Evolutionary conservation across 1,140 invertebrate genomes (phyloP).

Genomic region (Steinernema feltiae): DNA sequence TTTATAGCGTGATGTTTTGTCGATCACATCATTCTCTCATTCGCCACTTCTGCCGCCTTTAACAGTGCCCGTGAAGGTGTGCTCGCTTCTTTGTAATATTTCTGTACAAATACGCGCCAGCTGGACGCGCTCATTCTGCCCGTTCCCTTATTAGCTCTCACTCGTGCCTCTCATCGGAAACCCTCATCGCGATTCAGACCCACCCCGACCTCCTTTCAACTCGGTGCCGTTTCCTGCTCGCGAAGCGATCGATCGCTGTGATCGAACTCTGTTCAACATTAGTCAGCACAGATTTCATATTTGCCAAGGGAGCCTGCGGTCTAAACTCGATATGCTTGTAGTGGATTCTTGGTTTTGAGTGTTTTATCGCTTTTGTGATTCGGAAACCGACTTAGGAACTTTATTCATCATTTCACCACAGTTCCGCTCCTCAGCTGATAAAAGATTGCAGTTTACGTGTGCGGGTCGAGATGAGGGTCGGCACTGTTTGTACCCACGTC

Average conservation of each 20-base stretch:
- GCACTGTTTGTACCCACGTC: neutral
- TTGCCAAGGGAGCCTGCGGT: neutral
- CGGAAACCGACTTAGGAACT: too few species aligned
- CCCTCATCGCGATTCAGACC: neutral
- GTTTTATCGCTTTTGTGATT: too few species aligned
- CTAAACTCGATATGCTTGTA: too few species aligned
- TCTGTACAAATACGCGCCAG: constrained; percentile 4
- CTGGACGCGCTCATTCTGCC: neutral
- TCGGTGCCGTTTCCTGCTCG: neutral
- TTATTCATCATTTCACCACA: too few species aligned
- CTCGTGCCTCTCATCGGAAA: neutral
- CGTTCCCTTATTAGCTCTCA: neutral
- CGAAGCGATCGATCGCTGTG: neutral
- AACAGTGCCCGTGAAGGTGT: constrained; percentile 1
- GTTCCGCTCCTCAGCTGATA: too few species aligned
- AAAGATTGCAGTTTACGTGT: too few species aligned
- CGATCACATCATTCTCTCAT: constrained; percentile 4
- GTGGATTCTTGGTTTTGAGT: too few species aligned
- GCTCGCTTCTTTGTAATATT: neutral
- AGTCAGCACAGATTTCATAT: neutral
- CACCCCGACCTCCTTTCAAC: neutral
- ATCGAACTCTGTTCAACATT: neutral
- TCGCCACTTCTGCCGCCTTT: neutral
- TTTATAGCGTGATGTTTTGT: constrained; percentile 12
- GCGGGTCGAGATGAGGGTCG: neutral